Conservation (phyloP, 2,797 vertebrate genomes). For the Cephalopachus bancanus region DNA sequence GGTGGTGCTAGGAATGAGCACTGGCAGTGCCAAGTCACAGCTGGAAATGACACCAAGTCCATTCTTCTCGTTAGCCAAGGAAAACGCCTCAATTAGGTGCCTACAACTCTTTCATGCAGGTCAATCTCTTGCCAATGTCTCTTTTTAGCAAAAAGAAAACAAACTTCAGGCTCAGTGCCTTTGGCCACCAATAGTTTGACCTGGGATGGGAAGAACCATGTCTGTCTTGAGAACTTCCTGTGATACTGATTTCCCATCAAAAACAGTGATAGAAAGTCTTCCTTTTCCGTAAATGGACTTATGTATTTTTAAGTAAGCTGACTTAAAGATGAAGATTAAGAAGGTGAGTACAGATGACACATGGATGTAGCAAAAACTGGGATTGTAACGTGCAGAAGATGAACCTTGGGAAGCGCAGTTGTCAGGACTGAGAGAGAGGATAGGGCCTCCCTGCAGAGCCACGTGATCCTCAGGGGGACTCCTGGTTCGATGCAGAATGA, state of each 20-base stretch:
- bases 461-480: background rate
- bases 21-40: background rate
- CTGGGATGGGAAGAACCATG: background rate
- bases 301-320: background rate
- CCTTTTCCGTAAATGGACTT: background rate
- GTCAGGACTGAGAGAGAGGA: background rate
- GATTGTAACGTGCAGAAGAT: background rate
- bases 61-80: background rate
- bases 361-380: background rate
- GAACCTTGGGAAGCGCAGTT: background rate
- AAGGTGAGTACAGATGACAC: background rate
- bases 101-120: background rate
- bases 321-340: background rate
- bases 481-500: background rate
- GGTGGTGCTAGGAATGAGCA: background rate
- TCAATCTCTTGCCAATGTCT: background rate
- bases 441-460: background rate
- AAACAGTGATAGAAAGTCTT: background rate
- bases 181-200: background rate
- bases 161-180: background rate
- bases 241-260: background rate
- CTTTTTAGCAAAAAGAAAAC: constrained; percentile 12
- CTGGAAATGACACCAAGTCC: background rate
- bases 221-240: background rate
- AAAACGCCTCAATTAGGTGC: background rate